Evolutionary conservation across 2,797 vertebrate species (phyloP), one percentile per base, ranked within the genome.

Genomic region (Pteronotus mesoamericanus): DNA sequence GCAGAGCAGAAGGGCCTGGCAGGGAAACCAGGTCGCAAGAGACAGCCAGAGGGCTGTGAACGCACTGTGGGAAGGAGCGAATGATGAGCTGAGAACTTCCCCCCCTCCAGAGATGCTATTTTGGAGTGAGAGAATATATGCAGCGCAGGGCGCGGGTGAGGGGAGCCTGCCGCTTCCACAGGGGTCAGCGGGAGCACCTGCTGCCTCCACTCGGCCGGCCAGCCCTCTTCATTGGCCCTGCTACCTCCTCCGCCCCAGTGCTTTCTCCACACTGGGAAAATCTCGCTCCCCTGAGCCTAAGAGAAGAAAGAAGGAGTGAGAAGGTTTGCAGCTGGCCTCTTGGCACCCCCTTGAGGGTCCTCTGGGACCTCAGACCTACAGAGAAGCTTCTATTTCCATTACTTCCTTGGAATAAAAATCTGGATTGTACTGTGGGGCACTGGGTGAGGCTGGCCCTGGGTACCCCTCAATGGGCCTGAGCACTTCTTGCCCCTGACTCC

Each of bases 41-140:
- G 94, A 95, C 95, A 92, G 95, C 64, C 18, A 44, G 77, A 96
- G 96, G 97, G 86, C 96, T 97, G 97, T 97, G 97, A 97, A 97
- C 32, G 53, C 71, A 48, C 96, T 26, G 94, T 48, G 95, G 95
- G 93, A 95, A 97, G 97, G 94, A 96, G 95, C 0, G 71, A 97
- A 69, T 5, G 69, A 37, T 85, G 94, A 96, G 42, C 96, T 94
- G 97, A 97, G 96, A 96, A 96, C 94, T 94, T 10, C 68, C 93
- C 72, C 94, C 66, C 88, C 90, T 92, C 94, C 74, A 80, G 88
- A 93, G 96, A 94, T 94, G 95, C 97, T 97, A 97, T 98, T 98
- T 96, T 91, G 53, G 92, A 95, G 96, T 93, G 92, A 98, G 97
- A 61, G 74, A 97, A 97, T 96, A 46, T 97, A 97, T 97, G 97